These are phyloP conservation scores for Drosophila melanosoma DNA, from an alignment of 2,888 invertebrate species.

Conservation along the genomic window DNA sequence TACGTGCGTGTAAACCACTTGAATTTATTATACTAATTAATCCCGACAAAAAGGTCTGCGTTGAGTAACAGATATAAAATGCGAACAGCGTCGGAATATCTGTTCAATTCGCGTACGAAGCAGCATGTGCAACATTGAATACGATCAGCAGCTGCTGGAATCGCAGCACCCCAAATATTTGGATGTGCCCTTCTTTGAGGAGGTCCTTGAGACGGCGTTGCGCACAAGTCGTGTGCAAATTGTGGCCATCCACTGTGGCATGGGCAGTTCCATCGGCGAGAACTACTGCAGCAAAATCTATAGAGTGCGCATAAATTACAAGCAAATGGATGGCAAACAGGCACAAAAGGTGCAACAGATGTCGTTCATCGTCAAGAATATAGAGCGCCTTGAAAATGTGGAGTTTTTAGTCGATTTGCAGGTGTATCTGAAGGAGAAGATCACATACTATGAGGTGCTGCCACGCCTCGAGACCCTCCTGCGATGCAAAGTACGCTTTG, in stretches of 20 bases:
- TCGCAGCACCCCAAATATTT: slow-evolving; percentile 61
- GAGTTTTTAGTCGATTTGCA: slow-evolving; percentile 83
- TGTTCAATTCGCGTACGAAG: slow-evolving; percentile 38
- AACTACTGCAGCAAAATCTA: slow-evolving; percentile 83
- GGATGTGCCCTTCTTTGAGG: slow-evolving; percentile 72
- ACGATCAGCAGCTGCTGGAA: slow-evolving; percentile 55
- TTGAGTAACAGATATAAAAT: slow-evolving; percentile 52
- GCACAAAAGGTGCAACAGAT: slow-evolving; percentile 20
- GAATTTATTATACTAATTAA: slow-evolving; percentile 36
- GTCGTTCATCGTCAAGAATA: slow-evolving; percentile 62
- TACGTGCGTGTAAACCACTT: neutral
- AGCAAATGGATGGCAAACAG: neutral
- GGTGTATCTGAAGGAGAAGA: slow-evolving; percentile 85
- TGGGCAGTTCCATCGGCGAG: slow-evolving; percentile 80
- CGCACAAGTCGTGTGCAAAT: slow-evolving; percentile 57
- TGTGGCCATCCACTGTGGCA: slow-evolving; percentile 46
- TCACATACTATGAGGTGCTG: slow-evolving; percentile 82
- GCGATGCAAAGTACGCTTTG: slow-evolving; percentile 73
- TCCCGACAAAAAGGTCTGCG: neutral
- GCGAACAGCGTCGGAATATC: neutral
- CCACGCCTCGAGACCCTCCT: slow-evolving; percentile 84
- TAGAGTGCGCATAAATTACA: slow-evolving; percentile 69
- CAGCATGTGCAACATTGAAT: slow-evolving; percentile 73
- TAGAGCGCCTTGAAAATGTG: slow-evolving; percentile 59
- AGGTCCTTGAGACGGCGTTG: slow-evolving; percentile 75